Percentiles rank a stretch among this genome's conserved stretches.
phyloP scores from a whole-genome alignment of 1,140 invertebrate genomes.

The Andricus grossulariae region DNA sequence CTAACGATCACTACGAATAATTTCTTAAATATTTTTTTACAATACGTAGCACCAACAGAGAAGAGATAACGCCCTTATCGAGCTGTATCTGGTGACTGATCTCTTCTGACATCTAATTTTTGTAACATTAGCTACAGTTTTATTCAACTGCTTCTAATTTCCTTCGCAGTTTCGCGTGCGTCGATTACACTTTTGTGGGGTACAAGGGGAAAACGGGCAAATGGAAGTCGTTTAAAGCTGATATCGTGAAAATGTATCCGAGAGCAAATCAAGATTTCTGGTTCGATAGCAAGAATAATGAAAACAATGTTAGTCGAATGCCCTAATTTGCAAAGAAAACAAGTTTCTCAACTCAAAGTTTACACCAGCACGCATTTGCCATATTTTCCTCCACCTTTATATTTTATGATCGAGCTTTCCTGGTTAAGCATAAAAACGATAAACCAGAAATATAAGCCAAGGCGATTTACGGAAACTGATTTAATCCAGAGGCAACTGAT shows the following conservation, averaged over 20 bases:
- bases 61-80: background rate
- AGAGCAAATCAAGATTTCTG: background rate
- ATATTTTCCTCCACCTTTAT: too few species aligned
- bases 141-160: background rate
- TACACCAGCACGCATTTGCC: too few species aligned
- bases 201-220: background rate
- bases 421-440: too few species aligned
- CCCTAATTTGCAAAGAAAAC: too few species aligned
- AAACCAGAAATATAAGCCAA: too few species aligned
- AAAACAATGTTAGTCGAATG: background rate
- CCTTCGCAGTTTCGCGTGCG: background rate
- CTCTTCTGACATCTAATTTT: constrained; percentile 18
- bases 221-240: constrained; percentile 21
- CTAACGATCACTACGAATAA: background rate
- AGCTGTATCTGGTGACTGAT: background rate
- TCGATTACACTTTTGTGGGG: constrained; percentile 1
- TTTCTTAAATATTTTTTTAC: constrained; percentile 1
- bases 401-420: too few species aligned
- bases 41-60: constrained; percentile 8
- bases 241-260: constrained; percentile 9
- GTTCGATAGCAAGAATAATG: background rate
- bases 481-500: too few species aligned
- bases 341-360: too few species aligned
- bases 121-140: constrained; percentile 19
- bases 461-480: too few species aligned